Conservation (phyloP, 2,113 vertebrate species). For the human (Homo sapiens) region GRCh38 chr2:2165001-2165500, state of each 20-base stretch:
- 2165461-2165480: neutral
- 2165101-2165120: neutral
- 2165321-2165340: too few relatives aligned
- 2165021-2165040: fast-evolving
- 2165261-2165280: neutral
- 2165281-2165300: neutral
- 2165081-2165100: neutral
- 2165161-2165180: neutral
- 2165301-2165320: fast-evolving
- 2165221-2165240: neutral
- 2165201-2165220: neutral
- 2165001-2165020: neutral
- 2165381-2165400: neutral
- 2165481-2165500: neutral
- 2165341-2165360: neutral
- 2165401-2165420: neutral
- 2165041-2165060: neutral
- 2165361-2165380: neutral
- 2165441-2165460: neutral
- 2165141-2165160: neutral
- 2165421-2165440: neutral
- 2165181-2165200: neutral
- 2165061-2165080: too few relatives aligned
- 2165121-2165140: too few relatives aligned
- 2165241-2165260: too few relatives aligned